phyloP scores from a whole-genome alignment of 2,888 invertebrate genomes.

The Thereva nobilitata region DNA sequence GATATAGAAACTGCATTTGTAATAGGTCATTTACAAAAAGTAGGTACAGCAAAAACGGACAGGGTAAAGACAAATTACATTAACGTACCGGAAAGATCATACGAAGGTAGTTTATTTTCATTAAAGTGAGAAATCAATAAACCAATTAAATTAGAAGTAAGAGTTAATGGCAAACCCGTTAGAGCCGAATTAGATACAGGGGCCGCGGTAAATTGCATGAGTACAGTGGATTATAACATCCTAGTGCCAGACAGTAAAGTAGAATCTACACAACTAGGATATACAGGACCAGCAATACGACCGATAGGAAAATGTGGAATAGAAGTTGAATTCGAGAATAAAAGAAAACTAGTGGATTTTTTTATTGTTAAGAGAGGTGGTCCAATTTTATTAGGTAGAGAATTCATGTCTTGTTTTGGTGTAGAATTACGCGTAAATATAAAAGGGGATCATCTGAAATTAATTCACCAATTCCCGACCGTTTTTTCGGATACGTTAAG shows the following conservation, averaged over 20 bases:
- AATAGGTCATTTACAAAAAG: constrained; percentile 18
- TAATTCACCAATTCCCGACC: constrained; percentile 3
- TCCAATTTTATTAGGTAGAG: constrained; percentile 7
- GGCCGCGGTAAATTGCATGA: neutral
- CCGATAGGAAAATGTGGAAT: neutral
- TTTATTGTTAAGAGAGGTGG: neutral
- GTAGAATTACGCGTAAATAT: neutral
- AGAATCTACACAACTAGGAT: neutral
- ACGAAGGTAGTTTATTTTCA: neutral
- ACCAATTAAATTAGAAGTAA: neutral
- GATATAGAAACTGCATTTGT: constrained; percentile 3
- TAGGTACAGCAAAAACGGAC: neutral
- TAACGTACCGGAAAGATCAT: neutral
- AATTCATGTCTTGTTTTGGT: neutral
- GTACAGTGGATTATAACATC: neutral
- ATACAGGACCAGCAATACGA: neutral
- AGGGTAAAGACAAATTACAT: too few species aligned
- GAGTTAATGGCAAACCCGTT: neutral
- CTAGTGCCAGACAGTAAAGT: neutral
- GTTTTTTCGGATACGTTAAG: constrained; percentile 17
- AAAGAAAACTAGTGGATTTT: neutral
- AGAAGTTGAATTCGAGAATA: constrained; percentile 5
- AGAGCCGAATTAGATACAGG: constrained; percentile 8
- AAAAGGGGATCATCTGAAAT: neutral
- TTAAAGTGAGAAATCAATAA: neutral